Base-by-base conservation (phyloP, 2,797 vertebrate genomes). In the Sternotherus odoratus region DNA sequence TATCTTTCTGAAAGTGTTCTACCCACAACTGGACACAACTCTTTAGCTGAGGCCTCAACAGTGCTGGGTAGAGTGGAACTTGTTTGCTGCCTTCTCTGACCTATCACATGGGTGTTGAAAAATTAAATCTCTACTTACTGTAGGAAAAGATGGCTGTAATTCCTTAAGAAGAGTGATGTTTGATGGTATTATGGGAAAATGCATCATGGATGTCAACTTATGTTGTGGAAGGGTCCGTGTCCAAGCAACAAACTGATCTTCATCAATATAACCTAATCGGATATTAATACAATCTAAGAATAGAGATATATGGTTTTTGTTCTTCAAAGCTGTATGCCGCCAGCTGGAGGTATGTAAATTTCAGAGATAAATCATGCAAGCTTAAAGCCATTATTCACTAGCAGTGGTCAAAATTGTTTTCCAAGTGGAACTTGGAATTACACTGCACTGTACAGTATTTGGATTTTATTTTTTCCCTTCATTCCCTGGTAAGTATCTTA, bases 161-260 rank as follows among this genome's bases (percentile, higher is more conserved):
- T 91, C 79, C 49, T 77, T 60, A 21, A 28, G 78, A 69, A 48
- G 17, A 81, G 30, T 86, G 56, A 80, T 78, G 10, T 79, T 74
- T 60, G 72, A 51, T 28, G 28, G 26, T 89, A 46, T 83, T 50
- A 72, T 39, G 39, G 72, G 13, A 13, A 53, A 82, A 51, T 21
- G 11, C 50, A 93, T 21, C 23, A 77, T 51, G 46, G 79, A 79
- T 66, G 77, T 53, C 36, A 89, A 12, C 4, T 30, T 49, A 63
- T 33, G 12, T 15, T 84, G 36, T 28, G 86, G 83, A 83, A 92
- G 16, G 28, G 16, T 77, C 36, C 74, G 56, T 66, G 93, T 48
- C 46, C n/a, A 82, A 49, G 66, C 26, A 91, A 85, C 43, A 86
- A 93, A 95, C 75, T 30, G 16, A 2, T 89, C 94, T 93, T 95